Conservation (phyloP, 2,797 vertebrate genomes). For the Triplophysa yarkandensis region DNA sequence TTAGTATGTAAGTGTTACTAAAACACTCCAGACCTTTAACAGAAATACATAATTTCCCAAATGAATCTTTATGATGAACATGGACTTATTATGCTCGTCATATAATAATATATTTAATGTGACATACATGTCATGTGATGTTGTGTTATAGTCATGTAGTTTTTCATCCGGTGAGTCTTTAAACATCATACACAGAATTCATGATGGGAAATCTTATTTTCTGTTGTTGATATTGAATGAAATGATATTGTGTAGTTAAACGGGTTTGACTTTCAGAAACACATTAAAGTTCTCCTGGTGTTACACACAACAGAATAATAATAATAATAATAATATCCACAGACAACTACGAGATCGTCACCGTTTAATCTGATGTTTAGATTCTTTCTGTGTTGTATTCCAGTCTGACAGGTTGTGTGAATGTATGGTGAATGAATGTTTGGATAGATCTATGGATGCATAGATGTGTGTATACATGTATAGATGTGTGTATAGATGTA, state of each 20-base stretch:
- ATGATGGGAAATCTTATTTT: too few species aligned
- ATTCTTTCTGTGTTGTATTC: background rate
- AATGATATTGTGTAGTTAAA: background rate
- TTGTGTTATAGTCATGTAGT: background rate
- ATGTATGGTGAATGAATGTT: background rate
- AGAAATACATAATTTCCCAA: too few species aligned
- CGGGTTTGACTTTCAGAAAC: too few species aligned
- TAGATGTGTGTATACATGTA: background rate
- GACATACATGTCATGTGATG: background rate
- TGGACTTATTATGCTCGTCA: too few species aligned
- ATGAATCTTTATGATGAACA: too few species aligned
- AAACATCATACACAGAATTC: background rate
- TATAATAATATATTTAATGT: background rate
- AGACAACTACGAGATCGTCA: background rate
- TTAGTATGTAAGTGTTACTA: too few species aligned
- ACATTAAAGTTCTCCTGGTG: background rate
- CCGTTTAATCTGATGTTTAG: background rate
- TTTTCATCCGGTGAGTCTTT: background rate
- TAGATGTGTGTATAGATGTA: background rate
- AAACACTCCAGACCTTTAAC: too few species aligned
- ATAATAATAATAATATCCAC: background rate
- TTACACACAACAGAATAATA: background rate
- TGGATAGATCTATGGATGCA: background rate
- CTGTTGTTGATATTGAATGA: background rate
- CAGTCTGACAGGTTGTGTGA: background rate